phyloP scores from a whole-genome alignment of 2,113 vertebrate species.

The Ovis canadensis region DNA sequence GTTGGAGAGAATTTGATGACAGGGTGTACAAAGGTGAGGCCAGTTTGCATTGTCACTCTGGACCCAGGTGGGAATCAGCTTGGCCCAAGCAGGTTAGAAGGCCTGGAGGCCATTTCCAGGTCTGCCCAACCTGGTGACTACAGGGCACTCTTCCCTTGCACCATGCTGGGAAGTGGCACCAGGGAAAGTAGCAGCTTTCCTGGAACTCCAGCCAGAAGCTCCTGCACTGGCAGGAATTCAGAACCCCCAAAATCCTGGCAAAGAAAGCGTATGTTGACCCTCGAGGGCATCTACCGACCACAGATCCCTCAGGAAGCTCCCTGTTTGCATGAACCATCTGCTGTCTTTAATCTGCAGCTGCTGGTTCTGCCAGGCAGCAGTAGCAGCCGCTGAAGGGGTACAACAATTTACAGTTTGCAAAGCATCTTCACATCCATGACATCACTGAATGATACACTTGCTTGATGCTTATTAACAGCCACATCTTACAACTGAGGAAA shows the following conservation, averaged over 20 bases:
- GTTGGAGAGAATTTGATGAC: not conserved
- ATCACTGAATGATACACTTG: not conserved
- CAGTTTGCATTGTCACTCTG: not conserved
- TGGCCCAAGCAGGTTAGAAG: not conserved
- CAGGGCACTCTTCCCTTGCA: not conserved
- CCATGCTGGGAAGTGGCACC: not conserved
- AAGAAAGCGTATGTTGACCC: not conserved
- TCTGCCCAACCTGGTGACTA: not conserved
- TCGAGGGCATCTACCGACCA: not conserved
- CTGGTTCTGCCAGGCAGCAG: not conserved
- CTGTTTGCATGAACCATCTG: not conserved
- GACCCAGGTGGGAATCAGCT: not conserved
- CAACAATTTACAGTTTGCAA: not conserved
- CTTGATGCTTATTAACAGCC: not conserved
- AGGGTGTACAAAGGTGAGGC: not conserved
- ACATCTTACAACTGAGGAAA: not conserved
- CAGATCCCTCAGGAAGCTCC: not conserved
- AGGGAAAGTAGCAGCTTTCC: not conserved
- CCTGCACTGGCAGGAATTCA: not conserved
- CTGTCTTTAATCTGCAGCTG: not conserved
- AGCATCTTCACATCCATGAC: not conserved
- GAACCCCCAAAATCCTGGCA: not conserved
- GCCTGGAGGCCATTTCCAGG: not conserved
- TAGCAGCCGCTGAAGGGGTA: not conserved
- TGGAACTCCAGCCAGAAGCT: not conserved